Conservation (phyloP, 2,113 vertebrate species). For the Megaceryle maxima region DNA sequence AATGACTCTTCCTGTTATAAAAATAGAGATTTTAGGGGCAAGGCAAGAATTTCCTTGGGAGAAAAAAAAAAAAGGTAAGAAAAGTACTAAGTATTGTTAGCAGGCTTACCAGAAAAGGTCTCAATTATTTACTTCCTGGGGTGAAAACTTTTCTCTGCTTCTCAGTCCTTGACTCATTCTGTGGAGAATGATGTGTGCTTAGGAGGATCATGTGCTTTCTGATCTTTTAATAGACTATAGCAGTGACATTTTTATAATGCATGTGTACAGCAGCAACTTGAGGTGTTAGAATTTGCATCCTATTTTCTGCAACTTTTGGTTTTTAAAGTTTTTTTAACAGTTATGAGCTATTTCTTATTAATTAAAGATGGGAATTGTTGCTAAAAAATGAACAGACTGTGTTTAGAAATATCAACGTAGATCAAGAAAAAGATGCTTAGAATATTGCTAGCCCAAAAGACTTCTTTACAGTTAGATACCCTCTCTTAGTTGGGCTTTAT, state of each 20-base stretch:
- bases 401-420: neutral
- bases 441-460: neutral
- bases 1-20: neutral
- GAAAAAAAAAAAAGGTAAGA: neutral
- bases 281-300: slow-evolving; percentile 1
- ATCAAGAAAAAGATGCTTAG: neutral
- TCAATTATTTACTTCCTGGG: neutral
- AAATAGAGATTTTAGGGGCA: neutral
- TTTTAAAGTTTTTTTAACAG: neutral
- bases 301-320: neutral
- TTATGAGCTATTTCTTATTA: slow-evolving; percentile 12
- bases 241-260: neutral
- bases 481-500: neutral
- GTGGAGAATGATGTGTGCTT: slow-evolving; percentile 12
- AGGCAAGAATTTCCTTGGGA: neutral
- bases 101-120: neutral
- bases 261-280: neutral
- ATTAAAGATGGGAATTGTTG: neutral
- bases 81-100: neutral
- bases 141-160: neutral
- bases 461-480: neutral
- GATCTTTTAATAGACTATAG: slow-evolving; percentile 52
- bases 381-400: neutral
- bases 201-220: slow-evolving; percentile 47
- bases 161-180: slow-evolving; percentile 2